Base-by-base conservation (phyloP, 2,797 vertebrate genomes). In the Sebastes aleutianus region DNA sequence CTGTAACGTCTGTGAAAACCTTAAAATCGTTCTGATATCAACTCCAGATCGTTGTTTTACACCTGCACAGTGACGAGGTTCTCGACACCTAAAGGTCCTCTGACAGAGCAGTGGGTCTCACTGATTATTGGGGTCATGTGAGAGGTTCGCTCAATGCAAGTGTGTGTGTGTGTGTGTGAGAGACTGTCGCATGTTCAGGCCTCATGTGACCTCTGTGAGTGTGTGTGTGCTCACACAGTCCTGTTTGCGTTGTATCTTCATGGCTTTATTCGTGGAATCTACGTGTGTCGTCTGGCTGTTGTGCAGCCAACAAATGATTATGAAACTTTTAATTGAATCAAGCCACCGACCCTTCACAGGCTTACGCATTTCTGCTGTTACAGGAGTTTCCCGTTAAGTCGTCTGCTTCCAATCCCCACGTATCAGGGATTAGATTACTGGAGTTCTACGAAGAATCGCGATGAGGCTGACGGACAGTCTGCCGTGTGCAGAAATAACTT, bases 371-470 rank as follows among this genome's bases (percentile, higher is more conserved):
- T 74, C 79, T 70, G 74, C 76, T 59, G 54, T 47, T 61, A 8
- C 77, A 58, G 26, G 65, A 61, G 67, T 83, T 88, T 81, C 43
- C 66, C 8, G 57, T 63, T 56, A 66, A 78, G 3, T 63, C 20
- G 1, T 54, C 32, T 22, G 31, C 22, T 62, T 58, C 50, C 82
- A 85, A 74, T 86, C 82, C 83, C 62, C 53, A 61, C 6, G 79
- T 73, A 89, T 79, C 72, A 26, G 81, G 75, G 82, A 90, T 89
- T 89, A 87, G 76, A 69, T 78, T 50, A 77, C 39, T 53, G 78
- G 68, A 53, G 69, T 84, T 80, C 59, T 68, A 58, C 16, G 50
- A 83, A 69, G 71, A 32, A 69, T 67, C 4, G 1, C 2, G 2
- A 69, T 47, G 64, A 43, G 14, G 34, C 36, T 12, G 54, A 65